These are phyloP conservation scores for Allolobophora icterica DNA, from an alignment of 2,888 invertebrate species.

Conservation along the genomic window DNA sequence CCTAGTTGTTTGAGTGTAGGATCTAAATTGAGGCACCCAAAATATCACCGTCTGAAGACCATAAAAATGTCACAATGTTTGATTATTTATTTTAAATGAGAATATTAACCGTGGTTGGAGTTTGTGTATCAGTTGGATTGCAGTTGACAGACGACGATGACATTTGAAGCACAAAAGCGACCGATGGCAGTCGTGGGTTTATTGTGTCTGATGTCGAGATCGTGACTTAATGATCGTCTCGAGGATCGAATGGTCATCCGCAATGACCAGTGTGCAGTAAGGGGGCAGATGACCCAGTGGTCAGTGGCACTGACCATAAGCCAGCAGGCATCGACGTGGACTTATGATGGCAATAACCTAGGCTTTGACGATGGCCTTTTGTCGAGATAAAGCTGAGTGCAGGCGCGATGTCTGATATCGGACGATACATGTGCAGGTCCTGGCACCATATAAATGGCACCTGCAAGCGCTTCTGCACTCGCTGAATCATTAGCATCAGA, in stretches of 20 bases:
- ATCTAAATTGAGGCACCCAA: neutral
- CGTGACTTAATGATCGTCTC: neutral
- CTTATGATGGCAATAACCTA: neutral
- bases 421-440: neutral
- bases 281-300: neutral
- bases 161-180: neutral
- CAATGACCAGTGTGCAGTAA: neutral
- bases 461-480: neutral
- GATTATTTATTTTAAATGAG: neutral
- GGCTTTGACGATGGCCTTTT: neutral
- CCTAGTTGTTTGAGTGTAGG: neutral
- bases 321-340: neutral
- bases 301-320: neutral
- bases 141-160: neutral
- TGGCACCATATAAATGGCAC: slow-evolving; percentile 11
- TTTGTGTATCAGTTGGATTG: neutral
- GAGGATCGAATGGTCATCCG: neutral
- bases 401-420: neutral
- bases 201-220: neutral
- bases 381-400: neutral
- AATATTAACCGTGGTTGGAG: neutral
- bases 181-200: neutral
- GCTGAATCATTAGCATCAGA: neutral
- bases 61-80: neutral
- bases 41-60: neutral